A percentile compares a stretch with the other conserved stretches of the same genome.
phyloP scores from a whole-genome alignment of 2,888 invertebrate species.

The Eupeodes luniger region DNA sequence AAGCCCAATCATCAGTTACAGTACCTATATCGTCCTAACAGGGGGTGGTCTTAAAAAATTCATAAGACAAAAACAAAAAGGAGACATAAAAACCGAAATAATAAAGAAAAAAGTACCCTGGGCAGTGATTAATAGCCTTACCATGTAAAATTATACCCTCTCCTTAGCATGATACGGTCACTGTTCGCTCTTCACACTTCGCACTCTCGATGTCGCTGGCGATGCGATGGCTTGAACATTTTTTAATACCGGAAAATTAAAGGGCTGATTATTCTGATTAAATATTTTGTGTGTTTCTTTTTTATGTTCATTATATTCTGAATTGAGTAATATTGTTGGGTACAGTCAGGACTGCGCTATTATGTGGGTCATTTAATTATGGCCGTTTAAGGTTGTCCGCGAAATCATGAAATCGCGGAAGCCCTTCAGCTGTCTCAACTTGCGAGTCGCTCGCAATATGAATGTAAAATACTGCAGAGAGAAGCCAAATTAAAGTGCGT shows the following conservation, averaged over 20 bases:
- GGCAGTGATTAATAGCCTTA: slow-evolving; percentile 56
- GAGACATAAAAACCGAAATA: background rate
- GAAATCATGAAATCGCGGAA: slow-evolving; percentile 42
- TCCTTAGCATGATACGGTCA: slow-evolving; percentile 33
- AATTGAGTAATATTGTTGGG: slow-evolving; percentile 66
- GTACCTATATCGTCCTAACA: too few relatives aligned
- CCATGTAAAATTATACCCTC: slow-evolving; percentile 37
- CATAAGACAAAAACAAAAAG: background rate
- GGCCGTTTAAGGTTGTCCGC: slow-evolving; percentile 47
- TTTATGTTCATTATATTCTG: slow-evolving; percentile 61
- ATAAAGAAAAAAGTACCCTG: slow-evolving; percentile 4
- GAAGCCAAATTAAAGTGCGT: slow-evolving; percentile 58
- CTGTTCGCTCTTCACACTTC: background rate
- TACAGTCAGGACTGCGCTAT: slow-evolving; percentile 42
- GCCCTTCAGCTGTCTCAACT: slow-evolving; percentile 47
- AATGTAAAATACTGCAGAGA: slow-evolving; percentile 13
- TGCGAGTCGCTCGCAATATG: background rate
- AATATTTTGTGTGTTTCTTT: slow-evolving; percentile 21
- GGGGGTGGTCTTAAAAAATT: slow-evolving; percentile 17
- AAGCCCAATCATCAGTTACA: too few relatives aligned
- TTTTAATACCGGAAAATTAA: slow-evolving; percentile 59
- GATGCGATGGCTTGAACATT: background rate
- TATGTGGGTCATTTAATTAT: slow-evolving; percentile 72
- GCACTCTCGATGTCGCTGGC: too few relatives aligned
- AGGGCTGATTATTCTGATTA: slow-evolving; percentile 62